Conservation (phyloP, 1,140 invertebrate species). For the Caenorhabditis inopinata region DNA sequence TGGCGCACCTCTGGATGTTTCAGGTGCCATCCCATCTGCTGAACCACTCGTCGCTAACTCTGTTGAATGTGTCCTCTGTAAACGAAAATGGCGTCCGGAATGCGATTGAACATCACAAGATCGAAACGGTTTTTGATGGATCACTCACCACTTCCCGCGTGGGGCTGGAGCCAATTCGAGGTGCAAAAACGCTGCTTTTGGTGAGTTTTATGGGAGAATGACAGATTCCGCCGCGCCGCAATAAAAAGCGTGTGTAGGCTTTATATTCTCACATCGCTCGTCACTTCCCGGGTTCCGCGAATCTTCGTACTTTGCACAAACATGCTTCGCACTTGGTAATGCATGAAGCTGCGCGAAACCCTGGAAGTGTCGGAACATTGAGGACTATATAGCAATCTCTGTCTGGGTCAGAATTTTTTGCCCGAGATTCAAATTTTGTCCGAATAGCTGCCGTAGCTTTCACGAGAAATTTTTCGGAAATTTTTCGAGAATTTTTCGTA, state of each 20-base stretch:
- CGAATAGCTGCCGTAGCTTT: no score
- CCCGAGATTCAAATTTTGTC: no score
- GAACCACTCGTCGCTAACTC: not conserved
- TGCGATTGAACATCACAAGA: not conserved
- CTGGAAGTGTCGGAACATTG: no score
- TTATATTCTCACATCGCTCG: no score
- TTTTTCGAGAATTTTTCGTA: not conserved
- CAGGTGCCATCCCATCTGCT: not conserved
- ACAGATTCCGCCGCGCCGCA: no score
- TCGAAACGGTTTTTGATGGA: conserved; percentile 2
- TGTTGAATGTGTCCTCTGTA: not conserved
- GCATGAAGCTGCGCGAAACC: no score
- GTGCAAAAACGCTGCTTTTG: not conserved
- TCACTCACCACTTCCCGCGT: not conserved
- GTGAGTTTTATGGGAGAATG: not conserved
- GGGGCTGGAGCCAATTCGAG: not conserved
- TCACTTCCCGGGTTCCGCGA: no score
- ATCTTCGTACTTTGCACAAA: no score
- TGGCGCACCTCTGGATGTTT: not conserved
- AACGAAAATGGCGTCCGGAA: not conserved
- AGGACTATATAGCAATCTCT: no score
- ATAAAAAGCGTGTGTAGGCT: no score
- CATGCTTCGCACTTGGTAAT: no score
- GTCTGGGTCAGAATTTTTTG: no score
- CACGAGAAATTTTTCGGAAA: not conserved